Base-by-base conservation (phyloP, 2,797 vertebrate genomes). In the Xenentodon cancila region DNA sequence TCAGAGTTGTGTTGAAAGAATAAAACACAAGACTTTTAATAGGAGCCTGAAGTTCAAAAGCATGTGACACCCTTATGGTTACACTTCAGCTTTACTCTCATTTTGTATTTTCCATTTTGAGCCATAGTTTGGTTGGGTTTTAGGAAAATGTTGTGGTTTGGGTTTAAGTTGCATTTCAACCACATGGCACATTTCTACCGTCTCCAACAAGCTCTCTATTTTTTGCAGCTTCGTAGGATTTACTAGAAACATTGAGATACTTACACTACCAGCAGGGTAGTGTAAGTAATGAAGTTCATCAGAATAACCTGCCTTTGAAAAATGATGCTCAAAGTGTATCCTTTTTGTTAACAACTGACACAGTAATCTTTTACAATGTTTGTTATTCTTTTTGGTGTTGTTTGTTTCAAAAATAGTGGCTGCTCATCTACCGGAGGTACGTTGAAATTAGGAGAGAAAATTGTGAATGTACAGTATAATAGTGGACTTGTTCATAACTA, bases 181-280 rank as follows among this genome's bases (percentile, higher is more conserved):
- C 17, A 13, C 51, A 37, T 53, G 51, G 17, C 18, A 20, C n/a
- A 53, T 53, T 37, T 37, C 51, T 53, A 19, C 51, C n/a, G 13
- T 53, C 18, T 13, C 8, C n/a, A 51, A 16, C 30, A 53, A 37
- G 30, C 30, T 19, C n/a, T 34, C 30, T 12, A 5, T 52, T 52
- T 17, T 46, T 20, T 48, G 18, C 12, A 34, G 30, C 12, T n/a
- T 53, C 6, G 6, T 1, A 19, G 13, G 12, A 19, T 53, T 11
- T 9, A 34, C n/a, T 53, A 20, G 32, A 21, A 37, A 52, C 11
- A 37, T 48, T 15, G 16, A 40, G 4, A 15, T 7, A 37, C 34
- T 37, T n/a, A 34, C 7, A 34, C 9, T 34, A 34, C 7, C 32
- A 13, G 34, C 2, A 13, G 1, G 9, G 9, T 11, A 13, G 9